Evolutionary conservation across 2,888 invertebrate species (phyloP), one percentile per base, ranked within the genome.

Genomic region (Acleris holmiana): DNA sequence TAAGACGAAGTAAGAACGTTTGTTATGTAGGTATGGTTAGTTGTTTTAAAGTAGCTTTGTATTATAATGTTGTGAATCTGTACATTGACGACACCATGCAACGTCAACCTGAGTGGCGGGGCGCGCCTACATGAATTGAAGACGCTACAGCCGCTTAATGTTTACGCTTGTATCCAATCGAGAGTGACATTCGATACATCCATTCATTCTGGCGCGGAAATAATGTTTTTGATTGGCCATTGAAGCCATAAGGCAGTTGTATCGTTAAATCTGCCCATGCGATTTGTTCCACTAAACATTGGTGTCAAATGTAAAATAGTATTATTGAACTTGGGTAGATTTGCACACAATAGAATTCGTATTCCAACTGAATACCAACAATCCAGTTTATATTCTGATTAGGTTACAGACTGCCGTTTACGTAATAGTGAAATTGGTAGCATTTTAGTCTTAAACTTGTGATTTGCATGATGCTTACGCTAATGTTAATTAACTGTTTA

Each of bases 301-400:
- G 49, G 48, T 60, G 65, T 55, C 65, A 65, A 65, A 65, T 35
- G 49, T 21, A 46, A 29, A 55, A 61, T 63, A 57, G 35, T 54
- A 64, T 59, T 59, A 44, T 54, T 65, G 60, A 65, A 65, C 60
- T 65, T 60, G 65, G 60, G 41, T 58, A 47, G 40, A 65, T 65
- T 65, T 65, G 55, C 65, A 60, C 65, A 65, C 65, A 65, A 65
- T 65, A 59, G 48, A 64, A 54, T 64, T 40, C 29, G 48, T 59
- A 55, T 64, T 35, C 41, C n/a, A 15, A 50, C 21, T 21, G 60
- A 65, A 60, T 65, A 60, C 54, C 60, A 60, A 65, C 35, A 55
- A 50, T 59, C 49, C 54, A 46, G 65, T 65, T 65, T 65, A 60
- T 49, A 60, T 55, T 65, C 65, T 47, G 53, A 55, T 50, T 50